Percentiles rank a stretch among this genome's conserved stretches.
phyloP scores from a whole-genome alignment of 1,140 invertebrate genomes.

The Macrobrachium nipponense region DNA sequence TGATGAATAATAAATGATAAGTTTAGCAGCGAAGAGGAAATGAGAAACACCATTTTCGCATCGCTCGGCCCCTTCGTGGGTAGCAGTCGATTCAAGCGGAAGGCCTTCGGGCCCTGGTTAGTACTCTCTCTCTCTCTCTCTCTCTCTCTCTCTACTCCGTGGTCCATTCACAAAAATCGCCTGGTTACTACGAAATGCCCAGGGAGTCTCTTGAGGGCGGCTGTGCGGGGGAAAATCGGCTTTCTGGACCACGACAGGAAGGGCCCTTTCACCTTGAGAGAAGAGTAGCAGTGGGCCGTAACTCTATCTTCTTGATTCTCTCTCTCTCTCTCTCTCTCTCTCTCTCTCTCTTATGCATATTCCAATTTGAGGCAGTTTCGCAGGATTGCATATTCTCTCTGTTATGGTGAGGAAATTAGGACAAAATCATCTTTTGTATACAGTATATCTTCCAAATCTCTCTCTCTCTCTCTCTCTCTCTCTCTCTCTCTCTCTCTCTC shows the following conservation, averaged over 20 bases:
- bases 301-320: conserved; percentile 34
- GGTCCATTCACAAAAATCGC: conserved; percentile 56
- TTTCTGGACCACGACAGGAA: not conserved
- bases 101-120: not conserved
- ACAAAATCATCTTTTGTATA: too few species aligned
- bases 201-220: conserved; percentile 15
- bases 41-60: not conserved
- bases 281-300: conserved; percentile 11
- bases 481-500: conserved; percentile 9
- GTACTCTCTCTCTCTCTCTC: conserved; percentile 1
- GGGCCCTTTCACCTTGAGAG: not conserved
- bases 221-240: not conserved
- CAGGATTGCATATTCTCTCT: too few species aligned
- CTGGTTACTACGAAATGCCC: conserved; percentile 51
- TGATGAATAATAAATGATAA: not conserved
- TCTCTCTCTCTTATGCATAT: too few species aligned
- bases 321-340: not conserved
- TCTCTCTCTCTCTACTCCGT: conserved; percentile 24
- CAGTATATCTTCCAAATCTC: not conserved
- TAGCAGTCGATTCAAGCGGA: too few species aligned
- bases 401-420: too few species aligned
- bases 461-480: conserved; percentile 22
- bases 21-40: conserved; percentile 1
- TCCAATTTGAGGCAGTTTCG: too few species aligned
- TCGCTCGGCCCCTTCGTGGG: not conserved